Base-by-base conservation (phyloP, 2,888 invertebrate species). In the Prosapia bicincta region DNA sequence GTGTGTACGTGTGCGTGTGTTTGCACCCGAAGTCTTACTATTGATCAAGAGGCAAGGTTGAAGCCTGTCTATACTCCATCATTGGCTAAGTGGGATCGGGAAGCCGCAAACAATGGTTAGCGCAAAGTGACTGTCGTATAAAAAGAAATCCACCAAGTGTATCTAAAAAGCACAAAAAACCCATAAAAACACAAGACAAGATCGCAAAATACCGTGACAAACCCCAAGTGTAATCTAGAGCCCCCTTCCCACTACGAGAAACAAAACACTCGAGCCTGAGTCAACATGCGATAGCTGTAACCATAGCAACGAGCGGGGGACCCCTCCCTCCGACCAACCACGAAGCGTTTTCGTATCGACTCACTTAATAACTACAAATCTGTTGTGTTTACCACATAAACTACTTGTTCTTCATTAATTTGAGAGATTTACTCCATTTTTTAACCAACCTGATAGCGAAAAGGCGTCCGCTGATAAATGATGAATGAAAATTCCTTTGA, bases 271-370 rank as follows among this genome's bases (percentile, higher is more conserved):
- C 79, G 79, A 78, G 81, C 78, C 81, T 81, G 81, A 80, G 79
- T 80, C 80, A 81, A 81, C 80, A 81, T 77, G 71, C 80, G 81
- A 81, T 81, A 81, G 54, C 78, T 77, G 81, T 81, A 71, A 66
- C 76, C 79, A 81, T 76, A 77, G 80, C 38, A 77, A 81, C 79
- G 75, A 66, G 54, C 69, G 69, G 75, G 76, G 76, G 69, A 43
- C 72, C 65, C 30, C 69, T 71, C 65, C 71, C 66, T 30, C 68
- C 38, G 26, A 65, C 71, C 26, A 26, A 65, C 72, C 24, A 20
- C 67, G 26, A 5, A 26, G 15, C 67, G 26, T 32, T 28, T 54
- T 54, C 54, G 54, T 54, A 54, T 54, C 54, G 54, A 54, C 54
- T 54, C 54, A 54, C 54, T 54, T 54, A 54, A 54, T 54, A 54